phyloP scores from a whole-genome alignment of 1,140 invertebrate genomes.

The Cryptotermes secundus region DNA sequence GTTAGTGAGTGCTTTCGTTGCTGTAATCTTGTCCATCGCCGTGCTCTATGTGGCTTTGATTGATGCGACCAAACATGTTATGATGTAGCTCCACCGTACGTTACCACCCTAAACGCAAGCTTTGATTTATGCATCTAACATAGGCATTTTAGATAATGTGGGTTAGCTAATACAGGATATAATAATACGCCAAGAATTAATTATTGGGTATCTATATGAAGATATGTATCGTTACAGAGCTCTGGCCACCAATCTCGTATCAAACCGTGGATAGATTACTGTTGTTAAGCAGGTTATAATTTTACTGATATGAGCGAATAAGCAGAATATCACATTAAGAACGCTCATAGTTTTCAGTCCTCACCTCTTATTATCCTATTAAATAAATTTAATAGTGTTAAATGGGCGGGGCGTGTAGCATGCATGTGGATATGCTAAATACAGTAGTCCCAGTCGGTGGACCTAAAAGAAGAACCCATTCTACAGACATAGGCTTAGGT shows the following conservation, averaged over 20 bases:
- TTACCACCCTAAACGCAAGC: neutral
- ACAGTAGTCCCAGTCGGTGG: no score
- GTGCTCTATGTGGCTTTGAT: constrained; percentile 2
- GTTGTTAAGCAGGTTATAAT: no score
- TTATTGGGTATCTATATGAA: neutral
- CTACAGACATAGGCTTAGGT: no score
- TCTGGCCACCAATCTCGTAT: neutral
- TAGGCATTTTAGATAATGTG: neutral
- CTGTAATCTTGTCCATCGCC: constrained; percentile 1
- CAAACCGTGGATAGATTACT: no score
- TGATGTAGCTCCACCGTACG: neutral
- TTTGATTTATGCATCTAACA: neutral
- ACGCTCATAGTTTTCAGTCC: no score
- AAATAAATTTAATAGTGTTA: no score
- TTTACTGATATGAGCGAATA: no score
- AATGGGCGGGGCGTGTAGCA: no score
- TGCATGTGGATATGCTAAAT: no score
- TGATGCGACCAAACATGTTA: constrained; percentile 7
- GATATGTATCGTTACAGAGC: neutral
- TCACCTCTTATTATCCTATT: no score
- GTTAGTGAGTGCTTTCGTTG: constrained; percentile 10
- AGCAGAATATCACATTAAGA: no score
- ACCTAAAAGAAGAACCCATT: no score
- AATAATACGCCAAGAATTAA: constrained; percentile 6
- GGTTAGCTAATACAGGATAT: constrained; percentile 4